A percentile compares a stretch with the other conserved stretches of the same genome.
These are phyloP conservation scores for Tipula lateralis DNA, from an alignment of 2,888 invertebrate species.

Conservation along the genomic window DNA sequence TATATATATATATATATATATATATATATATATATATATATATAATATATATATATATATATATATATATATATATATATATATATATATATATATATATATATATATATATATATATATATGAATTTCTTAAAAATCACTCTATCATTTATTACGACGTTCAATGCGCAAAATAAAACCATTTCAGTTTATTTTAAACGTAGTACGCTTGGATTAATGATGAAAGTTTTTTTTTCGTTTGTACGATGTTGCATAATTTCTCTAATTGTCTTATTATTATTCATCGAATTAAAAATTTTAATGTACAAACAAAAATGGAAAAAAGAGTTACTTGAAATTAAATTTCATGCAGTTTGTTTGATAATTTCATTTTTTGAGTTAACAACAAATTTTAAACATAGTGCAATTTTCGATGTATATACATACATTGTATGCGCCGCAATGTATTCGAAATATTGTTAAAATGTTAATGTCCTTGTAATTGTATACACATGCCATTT, in stretches of 20 bases:
- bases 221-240: not conserved
- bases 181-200: not conserved
- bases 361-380: not conserved
- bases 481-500: not conserved
- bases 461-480: not conserved
- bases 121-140: not conserved
- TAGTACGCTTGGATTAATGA: not conserved
- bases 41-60: too few relatives aligned
- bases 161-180: not conserved
- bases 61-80: too few relatives aligned
- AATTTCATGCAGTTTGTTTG: not conserved
- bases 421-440: not conserved
- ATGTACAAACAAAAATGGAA: not conserved
- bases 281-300: not conserved
- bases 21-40: too few relatives aligned
- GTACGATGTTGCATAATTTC: not conserved
- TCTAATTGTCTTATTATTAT: not conserved
- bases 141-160: not conserved
- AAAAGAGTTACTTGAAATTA: not conserved
- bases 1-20: too few relatives aligned
- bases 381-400: not conserved
- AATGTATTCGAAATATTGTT: not conserved
- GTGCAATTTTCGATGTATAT: not conserved
- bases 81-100: too few relatives aligned
- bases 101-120: too few relatives aligned